Evolutionary conservation across 1,140 invertebrate species (phyloP).

Genomic region (Camponotus pennsylvanicus): DNA sequence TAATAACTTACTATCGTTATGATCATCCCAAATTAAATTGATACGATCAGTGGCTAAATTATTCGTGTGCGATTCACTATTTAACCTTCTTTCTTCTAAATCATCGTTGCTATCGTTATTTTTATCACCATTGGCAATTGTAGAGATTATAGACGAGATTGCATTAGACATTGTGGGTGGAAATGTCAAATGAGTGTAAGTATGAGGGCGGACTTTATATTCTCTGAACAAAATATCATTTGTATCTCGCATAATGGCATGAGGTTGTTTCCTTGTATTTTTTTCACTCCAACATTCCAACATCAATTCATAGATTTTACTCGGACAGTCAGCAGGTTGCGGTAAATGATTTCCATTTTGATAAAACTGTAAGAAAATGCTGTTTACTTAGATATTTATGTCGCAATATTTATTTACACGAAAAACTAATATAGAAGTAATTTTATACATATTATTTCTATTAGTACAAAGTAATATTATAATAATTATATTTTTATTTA

Average conservation of each 20-base stretch:
- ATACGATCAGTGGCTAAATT: slow-evolving; percentile 78
- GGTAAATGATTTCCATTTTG: slow-evolving; percentile 91
- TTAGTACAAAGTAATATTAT: slow-evolving; percentile 3
- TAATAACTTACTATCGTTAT: slow-evolving; percentile 75
- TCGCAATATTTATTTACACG: background rate
- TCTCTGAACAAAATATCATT: slow-evolving; percentile 93
- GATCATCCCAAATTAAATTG: slow-evolving; percentile 80
- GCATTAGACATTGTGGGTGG: too few relatives aligned
- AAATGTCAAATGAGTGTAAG: slow-evolving; percentile 74
- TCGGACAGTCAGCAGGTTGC: slow-evolving; percentile 91
- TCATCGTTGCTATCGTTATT: slow-evolving; percentile 67
- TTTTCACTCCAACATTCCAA: slow-evolving; percentile 94
- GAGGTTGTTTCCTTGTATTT: slow-evolving; percentile 91
- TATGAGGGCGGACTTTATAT: slow-evolving; percentile 88
- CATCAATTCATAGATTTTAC: slow-evolving; percentile 94
- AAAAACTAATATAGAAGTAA: background rate
- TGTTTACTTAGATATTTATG: background rate
- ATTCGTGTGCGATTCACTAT: slow-evolving; percentile 78
- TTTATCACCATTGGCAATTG: too few relatives aligned
- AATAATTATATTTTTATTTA: slow-evolving; percentile 37
- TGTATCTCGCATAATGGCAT: slow-evolving; percentile 93
- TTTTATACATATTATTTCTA: background rate
- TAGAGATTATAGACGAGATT: too few relatives aligned
- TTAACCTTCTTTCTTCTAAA: slow-evolving; percentile 72
- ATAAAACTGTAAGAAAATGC: slow-evolving; percentile 86